Conservation (phyloP, 1,140 invertebrate species). For the Hylaeus anthracinus region DNA sequence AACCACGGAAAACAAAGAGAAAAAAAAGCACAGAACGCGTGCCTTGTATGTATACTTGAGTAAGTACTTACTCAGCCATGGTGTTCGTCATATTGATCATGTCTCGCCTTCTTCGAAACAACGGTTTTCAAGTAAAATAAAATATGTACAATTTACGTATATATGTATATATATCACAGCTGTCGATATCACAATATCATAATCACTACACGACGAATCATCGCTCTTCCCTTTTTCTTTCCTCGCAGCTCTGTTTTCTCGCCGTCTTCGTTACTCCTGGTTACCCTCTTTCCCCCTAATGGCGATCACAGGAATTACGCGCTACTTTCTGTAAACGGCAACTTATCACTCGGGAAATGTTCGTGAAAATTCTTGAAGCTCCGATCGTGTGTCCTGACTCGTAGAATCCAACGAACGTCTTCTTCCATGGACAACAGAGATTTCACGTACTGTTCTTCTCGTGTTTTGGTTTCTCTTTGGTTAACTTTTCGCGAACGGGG, state of each 20-base stretch:
- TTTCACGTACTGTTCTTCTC: constrained; percentile 3
- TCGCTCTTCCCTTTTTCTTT: not conserved
- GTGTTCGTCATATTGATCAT: constrained; percentile 6
- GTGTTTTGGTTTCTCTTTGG: constrained; percentile 8
- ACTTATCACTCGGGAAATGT: constrained; percentile 8
- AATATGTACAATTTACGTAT: constrained; percentile 29
- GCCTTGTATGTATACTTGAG: not conserved
- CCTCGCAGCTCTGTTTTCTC: constrained; percentile 3
- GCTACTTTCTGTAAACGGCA: not conserved
- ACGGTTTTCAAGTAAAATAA: not conserved
- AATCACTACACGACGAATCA: constrained; percentile 7
- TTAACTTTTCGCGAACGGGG: not conserved
- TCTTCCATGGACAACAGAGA: constrained; percentile 65
- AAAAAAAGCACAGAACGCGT: not conserved
- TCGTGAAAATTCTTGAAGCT: not conserved
- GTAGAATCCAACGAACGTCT: constrained; percentile 66
- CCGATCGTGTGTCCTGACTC: constrained; percentile 69
- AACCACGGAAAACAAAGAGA: not conserved
- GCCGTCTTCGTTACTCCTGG: not conserved
- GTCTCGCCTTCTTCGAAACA: not conserved
- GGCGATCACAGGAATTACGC: not conserved
- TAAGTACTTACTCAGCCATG: constrained; percentile 64
- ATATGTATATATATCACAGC: constrained; percentile 62
- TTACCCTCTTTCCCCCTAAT: not conserved
- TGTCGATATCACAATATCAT: constrained; percentile 56